Conservation (phyloP, 2,888 invertebrate species). For the Vanessa cardui region DNA sequence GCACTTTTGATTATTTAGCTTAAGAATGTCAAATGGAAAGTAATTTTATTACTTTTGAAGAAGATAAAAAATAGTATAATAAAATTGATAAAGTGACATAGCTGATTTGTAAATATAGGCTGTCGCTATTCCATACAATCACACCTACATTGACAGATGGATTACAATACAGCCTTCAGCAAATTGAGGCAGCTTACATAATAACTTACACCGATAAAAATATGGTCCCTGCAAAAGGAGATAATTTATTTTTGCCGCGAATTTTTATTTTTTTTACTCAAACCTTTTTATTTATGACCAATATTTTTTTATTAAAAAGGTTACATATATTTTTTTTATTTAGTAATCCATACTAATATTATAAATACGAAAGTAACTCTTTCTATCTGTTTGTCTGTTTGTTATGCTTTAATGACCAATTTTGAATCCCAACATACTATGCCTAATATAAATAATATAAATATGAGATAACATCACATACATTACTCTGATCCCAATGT, state of each 20-base stretch:
- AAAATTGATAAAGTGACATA: neutral
- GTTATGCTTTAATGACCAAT: too few relatives aligned
- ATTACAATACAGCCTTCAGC: conserved; percentile 20
- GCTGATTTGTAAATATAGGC: neutral
- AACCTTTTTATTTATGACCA: neutral
- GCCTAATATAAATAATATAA: too few relatives aligned
- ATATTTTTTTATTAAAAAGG: neutral
- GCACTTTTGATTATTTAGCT: too few relatives aligned
- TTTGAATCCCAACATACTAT: too few relatives aligned
- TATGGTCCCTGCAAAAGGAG: conserved; percentile 1
- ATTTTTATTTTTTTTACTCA: neutral
- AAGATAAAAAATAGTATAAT: neutral
- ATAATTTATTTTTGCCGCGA: conserved; percentile 11
- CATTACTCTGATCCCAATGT: too few relatives aligned
- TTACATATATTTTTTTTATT: neutral
- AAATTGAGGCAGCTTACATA: conserved; percentile 12
- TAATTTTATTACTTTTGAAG: neutral
- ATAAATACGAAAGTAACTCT: too few relatives aligned
- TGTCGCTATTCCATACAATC: neutral
- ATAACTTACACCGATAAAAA: conserved; percentile 23
- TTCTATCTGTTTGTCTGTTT: too few relatives aligned
- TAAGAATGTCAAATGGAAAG: neutral
- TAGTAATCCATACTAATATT: too few relatives aligned
- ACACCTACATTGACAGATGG: conserved; percentile 17
- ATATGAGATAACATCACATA: too few relatives aligned